Percentiles rank a stretch among this genome's conserved stretches.
Conservation (phyloP, 2,797 vertebrate genomes). For the Rhynchonycteris naso region DNA sequence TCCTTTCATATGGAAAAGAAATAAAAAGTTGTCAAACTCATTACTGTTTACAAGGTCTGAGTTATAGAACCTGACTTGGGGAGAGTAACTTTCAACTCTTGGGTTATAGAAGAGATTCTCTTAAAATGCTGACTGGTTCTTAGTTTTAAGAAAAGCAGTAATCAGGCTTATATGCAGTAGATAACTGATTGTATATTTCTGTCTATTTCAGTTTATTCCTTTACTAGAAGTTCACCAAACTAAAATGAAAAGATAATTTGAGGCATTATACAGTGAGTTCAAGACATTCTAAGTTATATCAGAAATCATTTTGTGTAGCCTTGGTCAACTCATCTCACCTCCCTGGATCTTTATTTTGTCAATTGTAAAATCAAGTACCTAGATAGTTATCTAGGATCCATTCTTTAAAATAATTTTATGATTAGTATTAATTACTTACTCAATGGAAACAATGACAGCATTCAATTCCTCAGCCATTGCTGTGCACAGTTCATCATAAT, state of each 20-base stretch:
- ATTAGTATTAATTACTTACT: conserved; percentile 90
- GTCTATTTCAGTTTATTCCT: background rate
- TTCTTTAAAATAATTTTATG: background rate
- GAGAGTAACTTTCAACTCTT: background rate
- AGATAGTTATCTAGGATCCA: background rate
- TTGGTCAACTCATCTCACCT: background rate
- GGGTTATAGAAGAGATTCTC: background rate
- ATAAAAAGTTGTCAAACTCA: background rate
- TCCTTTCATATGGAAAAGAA: too few relatives aligned
- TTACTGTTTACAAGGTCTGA: background rate
- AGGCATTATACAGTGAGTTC: background rate
- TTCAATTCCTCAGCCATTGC: conserved; percentile 92
- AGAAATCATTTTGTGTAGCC: conserved; percentile 10
- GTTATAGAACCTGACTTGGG: background rate
- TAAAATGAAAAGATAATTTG: background rate
- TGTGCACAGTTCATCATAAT: conserved; percentile 89
- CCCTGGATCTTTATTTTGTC: background rate
- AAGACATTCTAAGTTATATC: background rate
- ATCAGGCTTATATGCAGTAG: background rate
- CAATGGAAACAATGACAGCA: conserved; percentile 93
- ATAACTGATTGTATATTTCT: background rate
- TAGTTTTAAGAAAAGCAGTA: background rate
- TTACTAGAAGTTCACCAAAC: conserved; percentile 28
- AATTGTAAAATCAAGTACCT: background rate
- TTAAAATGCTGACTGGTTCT: conserved; percentile 2